These are phyloP conservation scores for Datnioides undecimradiatus DNA, from an alignment of 2,113 vertebrate genomes.

Conservation along the genomic window DNA sequence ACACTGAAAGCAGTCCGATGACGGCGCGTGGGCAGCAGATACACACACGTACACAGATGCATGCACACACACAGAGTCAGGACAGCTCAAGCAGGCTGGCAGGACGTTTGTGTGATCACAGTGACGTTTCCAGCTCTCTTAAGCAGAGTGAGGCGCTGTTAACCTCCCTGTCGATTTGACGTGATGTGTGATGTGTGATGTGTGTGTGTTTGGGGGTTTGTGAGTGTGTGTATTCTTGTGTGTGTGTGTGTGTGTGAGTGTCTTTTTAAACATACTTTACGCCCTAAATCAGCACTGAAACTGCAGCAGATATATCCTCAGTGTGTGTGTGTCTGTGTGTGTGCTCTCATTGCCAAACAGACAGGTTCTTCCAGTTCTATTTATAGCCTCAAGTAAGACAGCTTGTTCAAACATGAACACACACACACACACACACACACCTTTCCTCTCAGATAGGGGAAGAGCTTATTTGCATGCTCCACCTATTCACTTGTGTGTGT, in stretches of 20 bases:
- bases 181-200: not conserved
- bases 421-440: constrained; percentile 12
- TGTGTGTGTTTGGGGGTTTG: too few relatives aligned
- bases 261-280: not conserved
- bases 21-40: constrained; percentile 35
- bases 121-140: constrained; percentile 28
- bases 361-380: constrained; percentile 65
- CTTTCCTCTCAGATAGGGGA: not conserved
- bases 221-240: not conserved
- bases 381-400: constrained; percentile 62
- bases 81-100: constrained; percentile 12
- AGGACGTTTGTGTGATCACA: constrained; percentile 32
- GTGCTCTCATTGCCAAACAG: not conserved
- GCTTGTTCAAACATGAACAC: constrained; percentile 34
- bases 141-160: constrained; percentile 2
- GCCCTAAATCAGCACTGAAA: not conserved
- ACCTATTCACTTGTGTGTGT: constrained; percentile 3
- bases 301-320: not conserved
- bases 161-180: not conserved
- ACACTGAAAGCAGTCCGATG: constrained; percentile 59
- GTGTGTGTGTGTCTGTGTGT: constrained; percentile 15
- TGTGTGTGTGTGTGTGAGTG: not conserved
- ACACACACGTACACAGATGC: constrained; percentile 27
- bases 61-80: not conserved
- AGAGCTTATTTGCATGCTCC: constrained; percentile 10